Conservation (phyloP, 2,113 vertebrate species). For the Cryptotis parvus region DNA sequence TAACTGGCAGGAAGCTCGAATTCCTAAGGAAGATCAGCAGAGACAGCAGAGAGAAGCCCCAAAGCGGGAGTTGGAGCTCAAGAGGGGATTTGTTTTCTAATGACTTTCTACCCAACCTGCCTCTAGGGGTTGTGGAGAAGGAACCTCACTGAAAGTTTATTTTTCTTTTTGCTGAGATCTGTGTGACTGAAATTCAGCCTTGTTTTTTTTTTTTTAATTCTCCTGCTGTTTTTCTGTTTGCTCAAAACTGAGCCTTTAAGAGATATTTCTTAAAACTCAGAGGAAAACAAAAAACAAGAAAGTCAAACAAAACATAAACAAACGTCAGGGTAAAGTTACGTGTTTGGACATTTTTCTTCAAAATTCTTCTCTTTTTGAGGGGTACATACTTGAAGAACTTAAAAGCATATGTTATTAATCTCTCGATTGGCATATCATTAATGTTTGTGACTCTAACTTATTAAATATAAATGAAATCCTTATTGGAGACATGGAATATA, state of each 20-base stretch:
- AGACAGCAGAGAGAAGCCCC: background rate
- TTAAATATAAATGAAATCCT: conserved; percentile 75
- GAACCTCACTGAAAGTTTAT: conserved; percentile 58
- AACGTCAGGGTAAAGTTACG: conserved; percentile 45
- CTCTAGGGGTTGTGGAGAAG: conserved; percentile 52
- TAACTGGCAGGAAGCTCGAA: conserved; percentile 29
- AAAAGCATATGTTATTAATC: conserved; percentile 72
- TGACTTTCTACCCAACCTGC: conserved; percentile 33
- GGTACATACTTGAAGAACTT: conserved; percentile 54
- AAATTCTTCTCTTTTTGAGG: conserved; percentile 9
- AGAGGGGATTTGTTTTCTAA: conserved; percentile 6
- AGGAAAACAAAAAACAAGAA: background rate
- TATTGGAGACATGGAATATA: conserved; percentile 44
- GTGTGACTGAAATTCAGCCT: conserved; percentile 63
- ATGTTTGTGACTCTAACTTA: conserved; percentile 66
- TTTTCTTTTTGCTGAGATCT: conserved; percentile 73
- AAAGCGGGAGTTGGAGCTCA: fast-evolving
- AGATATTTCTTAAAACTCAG: conserved; percentile 46
- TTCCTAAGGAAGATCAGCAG: conserved; percentile 38
- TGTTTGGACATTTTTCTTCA: conserved; percentile 61
- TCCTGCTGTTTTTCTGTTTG: conserved; percentile 70
- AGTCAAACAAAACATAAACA: conserved; percentile 30
- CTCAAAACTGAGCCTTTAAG: conserved; percentile 52
- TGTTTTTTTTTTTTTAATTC: conserved; percentile 38
- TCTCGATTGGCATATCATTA: conserved; percentile 67